Evolutionary conservation across 1,140 invertebrate genomes (phyloP), one percentile per base, ranked within the genome.

Genomic region (Drosophila repletoides): DNA sequence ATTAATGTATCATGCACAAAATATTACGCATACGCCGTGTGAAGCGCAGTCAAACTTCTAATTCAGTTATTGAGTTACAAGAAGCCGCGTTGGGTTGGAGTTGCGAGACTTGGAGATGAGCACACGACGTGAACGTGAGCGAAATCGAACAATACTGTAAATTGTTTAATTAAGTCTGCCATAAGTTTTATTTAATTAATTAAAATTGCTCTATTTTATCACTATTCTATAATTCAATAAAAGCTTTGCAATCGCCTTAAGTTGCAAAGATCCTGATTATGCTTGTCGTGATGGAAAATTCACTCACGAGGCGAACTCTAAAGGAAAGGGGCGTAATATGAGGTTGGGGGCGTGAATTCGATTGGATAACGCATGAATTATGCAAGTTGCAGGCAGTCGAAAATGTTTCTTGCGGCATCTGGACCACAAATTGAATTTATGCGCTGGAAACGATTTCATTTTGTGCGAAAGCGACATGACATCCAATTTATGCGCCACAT

Each of bases 21-120:
- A 71, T 61, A 60, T 56, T 40, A 64, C 65, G 49, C 74, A 79
- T 79, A 84, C 79, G 77, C 41, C 79, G 36, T 46, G 74, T 74
- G 17, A 59, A 33, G 17, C 33, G 41, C 53, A 31, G 56, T 48
- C 22, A 21, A 69, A 58, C 15, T 56, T 41, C 56, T 84, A 84
- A 84, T 77, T 70, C 65, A 73, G 43, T 81, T 81, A 83, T 58
- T 61, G 68, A 29, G 33, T 12, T 31, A 46, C 29, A 29, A 12
- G n/a, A n/a, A 63, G 51, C 31, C 40, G 33, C 63, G 56, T 73
- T 24, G 21, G 15, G 19, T 41, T 7, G 28, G 7, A 40, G 1
- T 40, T 34, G 17, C 26, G n/a, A 19, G 5, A 33, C 5, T 5
- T 15, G 15, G n/a, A 14, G n/a, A 9, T 9, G 2, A n/a, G 17